phyloP scores from a whole-genome alignment of 2,797 vertebrate genomes.

The Anisognathus igniventris region DNA sequence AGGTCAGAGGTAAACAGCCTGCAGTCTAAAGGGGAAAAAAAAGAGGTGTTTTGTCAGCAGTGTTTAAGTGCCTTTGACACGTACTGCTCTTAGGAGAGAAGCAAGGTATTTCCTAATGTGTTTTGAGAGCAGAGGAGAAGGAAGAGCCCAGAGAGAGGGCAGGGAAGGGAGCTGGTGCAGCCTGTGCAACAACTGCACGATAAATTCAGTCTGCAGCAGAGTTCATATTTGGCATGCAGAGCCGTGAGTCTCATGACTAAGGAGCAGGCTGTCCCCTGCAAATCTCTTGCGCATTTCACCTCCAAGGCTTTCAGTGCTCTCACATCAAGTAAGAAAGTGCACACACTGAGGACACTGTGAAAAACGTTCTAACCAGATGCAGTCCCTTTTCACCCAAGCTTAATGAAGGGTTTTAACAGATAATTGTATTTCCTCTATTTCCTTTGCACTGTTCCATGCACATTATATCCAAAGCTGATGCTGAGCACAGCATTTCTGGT shows the following conservation, averaged over 20 bases:
- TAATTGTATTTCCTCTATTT: not conserved
- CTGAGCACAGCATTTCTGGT: not conserved
- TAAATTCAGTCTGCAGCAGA: slow-evolving; percentile 5
- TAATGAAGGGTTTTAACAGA: not conserved
- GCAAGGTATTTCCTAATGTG: not conserved
- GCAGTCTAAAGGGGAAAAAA: not conserved
- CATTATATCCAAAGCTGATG: not conserved
- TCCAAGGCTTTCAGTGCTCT: not conserved
- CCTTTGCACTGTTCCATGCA: not conserved
- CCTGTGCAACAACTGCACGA: not conserved
- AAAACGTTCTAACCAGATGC: not conserved
- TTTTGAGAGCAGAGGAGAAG: not conserved
- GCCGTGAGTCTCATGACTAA: not conserved
- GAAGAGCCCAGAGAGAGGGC: not conserved
- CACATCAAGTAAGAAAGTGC: not conserved
- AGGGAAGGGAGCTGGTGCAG: slow-evolving; percentile 41
- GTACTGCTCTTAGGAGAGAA: not conserved
- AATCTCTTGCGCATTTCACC: not conserved
- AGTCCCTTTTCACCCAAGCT: not conserved
- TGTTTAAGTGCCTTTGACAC: not conserved
- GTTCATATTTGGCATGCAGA: not conserved
- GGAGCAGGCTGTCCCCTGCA: not conserved
- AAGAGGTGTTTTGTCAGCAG: not conserved
- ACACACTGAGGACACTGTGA: accelerated
- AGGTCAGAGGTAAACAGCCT: not conserved